These are phyloP conservation scores for Leptogaster cylindrica DNA, from an alignment of 2,888 invertebrate genomes.

Conservation along the genomic window DNA sequence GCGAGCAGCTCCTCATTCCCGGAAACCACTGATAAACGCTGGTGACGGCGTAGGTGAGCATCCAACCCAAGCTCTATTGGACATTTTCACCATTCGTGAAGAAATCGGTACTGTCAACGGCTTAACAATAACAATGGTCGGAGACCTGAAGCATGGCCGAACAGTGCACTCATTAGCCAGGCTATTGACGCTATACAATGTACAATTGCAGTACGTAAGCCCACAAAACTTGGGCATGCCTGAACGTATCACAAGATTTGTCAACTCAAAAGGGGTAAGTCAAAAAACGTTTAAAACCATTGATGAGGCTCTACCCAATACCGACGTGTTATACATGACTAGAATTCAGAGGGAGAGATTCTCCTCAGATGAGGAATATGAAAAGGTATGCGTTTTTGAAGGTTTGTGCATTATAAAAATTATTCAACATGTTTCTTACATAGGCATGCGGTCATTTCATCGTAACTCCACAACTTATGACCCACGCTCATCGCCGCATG, in stretches of 20 bases:
- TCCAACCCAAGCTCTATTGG: constrained; percentile 96
- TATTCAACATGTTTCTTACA: constrained; percentile 51
- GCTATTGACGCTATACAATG: constrained; percentile 91
- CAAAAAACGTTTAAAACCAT: constrained; percentile 72
- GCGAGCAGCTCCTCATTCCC: constrained; percentile 81
- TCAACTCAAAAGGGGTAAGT: constrained; percentile 76
- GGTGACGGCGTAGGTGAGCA: constrained; percentile 98
- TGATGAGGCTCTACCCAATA: constrained; percentile 87
- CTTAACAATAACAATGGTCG: constrained; percentile 96
- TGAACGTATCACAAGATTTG: constrained; percentile 78
- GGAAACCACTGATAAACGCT: constrained; percentile 95
- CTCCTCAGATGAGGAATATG: constrained; percentile 80
- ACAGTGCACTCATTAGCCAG: constrained; percentile 97
- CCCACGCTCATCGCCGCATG: constrained; percentile 90
- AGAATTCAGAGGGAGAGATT: constrained; percentile 96
- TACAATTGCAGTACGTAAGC: constrained; percentile 90
- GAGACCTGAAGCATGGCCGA: constrained; percentile 96
- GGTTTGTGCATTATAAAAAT: neutral
- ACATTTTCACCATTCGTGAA: constrained; percentile 97
- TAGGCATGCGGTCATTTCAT: constrained; percentile 87
- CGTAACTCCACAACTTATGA: constrained; percentile 95
- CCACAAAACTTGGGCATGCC: constrained; percentile 92
- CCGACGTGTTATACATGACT: constrained; percentile 98
- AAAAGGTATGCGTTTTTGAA: constrained; percentile 68
- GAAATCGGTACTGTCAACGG: constrained; percentile 99